These are phyloP conservation scores for Alcis repandata DNA, from an alignment of 2,888 invertebrate genomes.

Conservation along the genomic window DNA sequence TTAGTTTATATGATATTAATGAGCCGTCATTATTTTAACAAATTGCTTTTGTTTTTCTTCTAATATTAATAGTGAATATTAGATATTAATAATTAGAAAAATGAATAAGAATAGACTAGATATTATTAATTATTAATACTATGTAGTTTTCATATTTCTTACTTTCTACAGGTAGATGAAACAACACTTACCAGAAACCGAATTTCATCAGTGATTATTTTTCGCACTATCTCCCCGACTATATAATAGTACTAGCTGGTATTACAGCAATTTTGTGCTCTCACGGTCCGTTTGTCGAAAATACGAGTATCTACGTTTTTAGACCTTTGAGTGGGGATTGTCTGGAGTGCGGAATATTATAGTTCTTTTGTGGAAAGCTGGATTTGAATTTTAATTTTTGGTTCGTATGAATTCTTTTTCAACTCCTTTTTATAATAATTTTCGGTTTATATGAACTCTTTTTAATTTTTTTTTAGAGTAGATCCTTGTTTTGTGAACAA, in stretches of 20 bases:
- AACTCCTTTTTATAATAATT: not conserved
- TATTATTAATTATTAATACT: too few species aligned
- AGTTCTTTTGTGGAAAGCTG: slow-evolving; percentile 41
- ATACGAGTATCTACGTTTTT: slow-evolving; percentile 57
- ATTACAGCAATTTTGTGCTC: slow-evolving; percentile 55
- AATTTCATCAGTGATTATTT: slow-evolving; percentile 12
- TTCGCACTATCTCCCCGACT: not conserved
- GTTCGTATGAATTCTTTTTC: not conserved
- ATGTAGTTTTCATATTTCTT: too few species aligned
- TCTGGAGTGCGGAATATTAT: slow-evolving; percentile 57
- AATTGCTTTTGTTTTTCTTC: too few species aligned
- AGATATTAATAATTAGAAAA: too few species aligned
- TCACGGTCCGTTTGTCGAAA: slow-evolving; percentile 54
- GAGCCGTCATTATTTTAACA: too few species aligned
- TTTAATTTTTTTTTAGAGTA: too few species aligned
- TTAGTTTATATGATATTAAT: not conserved
- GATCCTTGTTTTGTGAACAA: too few species aligned
- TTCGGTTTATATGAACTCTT: not conserved
- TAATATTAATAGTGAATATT: too few species aligned
- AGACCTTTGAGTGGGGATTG: slow-evolving; percentile 57
- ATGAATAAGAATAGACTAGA: too few species aligned
- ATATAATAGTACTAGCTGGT: slow-evolving; percentile 41
- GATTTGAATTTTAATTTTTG: slow-evolving; percentile 28
- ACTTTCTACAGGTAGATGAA: too few species aligned
- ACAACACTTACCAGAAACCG: too few species aligned